These are phyloP conservation scores for Ormyrus rosae DNA, from an alignment of 2,888 invertebrate species.

Conservation along the genomic window DNA sequence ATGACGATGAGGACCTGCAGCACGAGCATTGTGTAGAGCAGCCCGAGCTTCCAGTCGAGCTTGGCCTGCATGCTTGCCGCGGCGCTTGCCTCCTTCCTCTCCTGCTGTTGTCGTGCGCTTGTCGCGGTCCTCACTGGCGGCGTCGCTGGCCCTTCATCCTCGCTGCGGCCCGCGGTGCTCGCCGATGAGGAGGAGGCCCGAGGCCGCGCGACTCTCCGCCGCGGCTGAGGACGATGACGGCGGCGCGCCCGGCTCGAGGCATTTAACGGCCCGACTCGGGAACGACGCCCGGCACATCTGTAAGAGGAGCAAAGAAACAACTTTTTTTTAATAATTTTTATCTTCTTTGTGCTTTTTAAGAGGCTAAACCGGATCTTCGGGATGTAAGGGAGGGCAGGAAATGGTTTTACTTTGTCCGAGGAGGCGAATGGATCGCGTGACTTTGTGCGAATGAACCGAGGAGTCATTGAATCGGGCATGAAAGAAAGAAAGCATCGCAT, in stretches of 20 bases:
- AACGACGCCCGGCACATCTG: conserved; percentile 50
- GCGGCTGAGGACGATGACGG: conserved; percentile 11
- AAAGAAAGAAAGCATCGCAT: conserved; percentile 38
- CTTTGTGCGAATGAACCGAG: conserved; percentile 10
- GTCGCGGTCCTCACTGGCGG: background rate
- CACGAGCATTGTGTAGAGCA: conserved; percentile 72
- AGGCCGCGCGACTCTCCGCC: conserved; percentile 18
- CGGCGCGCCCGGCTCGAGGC: conserved; percentile 31
- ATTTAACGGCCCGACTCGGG: conserved; percentile 43
- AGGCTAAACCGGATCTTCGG: background rate
- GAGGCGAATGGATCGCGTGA: conserved; percentile 36
- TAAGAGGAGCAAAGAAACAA: background rate
- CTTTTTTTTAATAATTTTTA: too few relatives aligned
- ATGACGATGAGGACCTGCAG: conserved; percentile 73
- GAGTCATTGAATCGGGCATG: conserved; percentile 30
- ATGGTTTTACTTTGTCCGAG: background rate
- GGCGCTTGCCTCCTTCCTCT: background rate
- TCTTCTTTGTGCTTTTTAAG: background rate
- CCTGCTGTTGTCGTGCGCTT: background rate
- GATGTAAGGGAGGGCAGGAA: background rate
- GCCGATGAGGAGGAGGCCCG: too few relatives aligned
- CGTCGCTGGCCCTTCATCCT: background rate
- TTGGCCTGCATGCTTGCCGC: conserved; percentile 70
- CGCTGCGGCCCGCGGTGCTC: background rate
- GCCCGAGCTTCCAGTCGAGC: conserved; percentile 72